A percentile compares a stretch with the other conserved stretches of the same genome.
Evolutionary conservation across 2,113 vertebrate species (phyloP).

Genomic region (Canis aureus): DNA sequence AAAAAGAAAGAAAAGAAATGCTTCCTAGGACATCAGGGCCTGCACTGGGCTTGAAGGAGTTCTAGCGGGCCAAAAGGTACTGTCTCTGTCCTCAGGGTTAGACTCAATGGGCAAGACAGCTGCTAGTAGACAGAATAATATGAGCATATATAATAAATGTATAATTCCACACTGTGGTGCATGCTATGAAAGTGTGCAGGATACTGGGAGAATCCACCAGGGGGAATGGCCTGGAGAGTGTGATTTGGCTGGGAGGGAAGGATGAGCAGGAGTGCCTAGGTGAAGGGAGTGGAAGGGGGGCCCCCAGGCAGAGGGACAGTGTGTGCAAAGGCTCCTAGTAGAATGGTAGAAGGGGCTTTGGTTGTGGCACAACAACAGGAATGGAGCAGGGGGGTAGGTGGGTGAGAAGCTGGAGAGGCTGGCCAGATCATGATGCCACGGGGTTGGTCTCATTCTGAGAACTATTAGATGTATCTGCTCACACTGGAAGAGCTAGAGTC

Average conservation of each 20-base stretch:
- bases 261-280: not conserved
- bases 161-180: not conserved
- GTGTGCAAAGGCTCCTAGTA: too few species aligned
- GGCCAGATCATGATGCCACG: accelerated
- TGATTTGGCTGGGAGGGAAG: not conserved
- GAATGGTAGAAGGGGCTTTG: not conserved
- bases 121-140: not conserved
- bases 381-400: too few species aligned
- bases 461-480: not conserved
- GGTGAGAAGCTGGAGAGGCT: not conserved
- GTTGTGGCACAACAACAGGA: not conserved
- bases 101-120: not conserved
- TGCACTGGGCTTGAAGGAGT: not conserved
- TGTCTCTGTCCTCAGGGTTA: not conserved
- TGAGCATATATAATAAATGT: not conserved
- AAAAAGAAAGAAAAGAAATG: not conserved
- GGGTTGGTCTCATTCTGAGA: not conserved
- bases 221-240: not conserved
- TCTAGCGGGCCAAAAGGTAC: not conserved
- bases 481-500: not conserved
- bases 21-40: not conserved
- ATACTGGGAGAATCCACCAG: accelerated
- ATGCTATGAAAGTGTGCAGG: not conserved
- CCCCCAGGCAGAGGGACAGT: not conserved
- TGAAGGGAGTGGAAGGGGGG: not conserved